Evolutionary conservation across 2,797 vertebrate genomes (phyloP).

Genomic region (Micropoecilia bifurca): DNA sequence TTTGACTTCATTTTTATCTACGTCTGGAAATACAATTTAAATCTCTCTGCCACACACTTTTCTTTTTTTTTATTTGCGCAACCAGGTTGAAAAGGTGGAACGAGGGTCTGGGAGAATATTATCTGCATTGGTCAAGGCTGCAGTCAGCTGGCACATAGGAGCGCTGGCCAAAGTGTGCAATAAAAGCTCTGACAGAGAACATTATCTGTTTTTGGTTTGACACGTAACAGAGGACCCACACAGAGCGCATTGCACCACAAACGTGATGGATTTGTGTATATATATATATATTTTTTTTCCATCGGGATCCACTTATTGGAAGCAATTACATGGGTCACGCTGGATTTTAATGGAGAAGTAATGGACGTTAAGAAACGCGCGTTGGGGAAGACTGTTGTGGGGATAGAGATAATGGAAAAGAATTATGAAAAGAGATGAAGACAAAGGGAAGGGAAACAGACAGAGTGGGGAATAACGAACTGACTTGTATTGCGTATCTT

Average conservation of each 20-base stretch:
- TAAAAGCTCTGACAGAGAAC: constrained; percentile 34
- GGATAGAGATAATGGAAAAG: neutral
- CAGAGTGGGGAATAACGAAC: constrained; percentile 12
- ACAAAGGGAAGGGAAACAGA: constrained; percentile 2
- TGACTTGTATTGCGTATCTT: constrained; percentile 12
- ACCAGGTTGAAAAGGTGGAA: constrained; percentile 26
- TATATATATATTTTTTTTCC: neutral
- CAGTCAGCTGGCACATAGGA: constrained; percentile 4
- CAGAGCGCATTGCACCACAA: neutral
- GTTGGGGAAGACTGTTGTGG: constrained; percentile 5
- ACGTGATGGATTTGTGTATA: constrained; percentile 34
- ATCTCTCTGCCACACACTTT: constrained; percentile 7
- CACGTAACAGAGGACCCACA: neutral
- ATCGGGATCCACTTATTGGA: constrained; percentile 42
- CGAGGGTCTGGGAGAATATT: constrained; percentile 30
- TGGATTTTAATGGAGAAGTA: constrained; percentile 63
- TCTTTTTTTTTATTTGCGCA: neutral
- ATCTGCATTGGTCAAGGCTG: constrained; percentile 44
- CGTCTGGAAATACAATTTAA: constrained; percentile 12
- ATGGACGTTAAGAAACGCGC: constrained; percentile 41
- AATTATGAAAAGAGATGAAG: neutral
- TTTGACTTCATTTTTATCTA: constrained; percentile 20
- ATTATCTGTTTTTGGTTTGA: constrained; percentile 46
- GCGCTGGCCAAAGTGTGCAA: constrained; percentile 31
- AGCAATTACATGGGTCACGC: constrained; percentile 62